phyloP scores from a whole-genome alignment of 2,888 invertebrate genomes.

The Darwinula stevensoni region DNA sequence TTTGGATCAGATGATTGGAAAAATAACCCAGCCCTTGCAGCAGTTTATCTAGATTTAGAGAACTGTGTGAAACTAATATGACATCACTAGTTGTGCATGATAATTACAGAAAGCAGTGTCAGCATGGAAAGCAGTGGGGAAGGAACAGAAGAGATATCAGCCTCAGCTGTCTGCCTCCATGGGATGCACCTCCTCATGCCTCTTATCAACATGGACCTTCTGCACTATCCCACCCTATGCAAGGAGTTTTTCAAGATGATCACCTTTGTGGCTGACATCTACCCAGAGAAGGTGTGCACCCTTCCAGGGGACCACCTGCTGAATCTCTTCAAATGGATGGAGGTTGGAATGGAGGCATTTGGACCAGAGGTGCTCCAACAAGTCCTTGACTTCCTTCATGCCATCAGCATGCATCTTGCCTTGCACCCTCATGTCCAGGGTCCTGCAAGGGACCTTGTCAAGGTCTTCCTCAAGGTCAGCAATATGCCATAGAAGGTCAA shows the following conservation, averaged over 20 bases:
- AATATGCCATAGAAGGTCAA: no score
- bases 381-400: no score
- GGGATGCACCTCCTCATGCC: conserved; percentile 40
- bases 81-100: neutral
- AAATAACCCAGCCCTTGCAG: no score
- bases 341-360: conserved; percentile 27
- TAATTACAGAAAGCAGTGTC: neutral
- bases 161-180: conserved; percentile 31
- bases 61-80: no score
- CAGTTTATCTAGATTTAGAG: no score
- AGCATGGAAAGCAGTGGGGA: no score
- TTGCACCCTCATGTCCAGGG: no score
- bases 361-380: no score
- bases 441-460: no score
- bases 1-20: no score
- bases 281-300: conserved; percentile 26
- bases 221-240: conserved; percentile 36
- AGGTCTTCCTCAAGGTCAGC: no score
- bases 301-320: conserved; percentile 21
- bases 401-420: no score
- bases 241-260: conserved; percentile 31
- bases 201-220: conserved; percentile 33
- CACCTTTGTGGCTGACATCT: conserved; percentile 29
- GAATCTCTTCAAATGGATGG: conserved; percentile 24
- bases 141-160: conserved; percentile 11